A percentile compares a stretch with the other conserved stretches of the same genome.
phyloP scores from a whole-genome alignment of 2,888 invertebrate genomes.

The Hypomecis atomaria region DNA sequence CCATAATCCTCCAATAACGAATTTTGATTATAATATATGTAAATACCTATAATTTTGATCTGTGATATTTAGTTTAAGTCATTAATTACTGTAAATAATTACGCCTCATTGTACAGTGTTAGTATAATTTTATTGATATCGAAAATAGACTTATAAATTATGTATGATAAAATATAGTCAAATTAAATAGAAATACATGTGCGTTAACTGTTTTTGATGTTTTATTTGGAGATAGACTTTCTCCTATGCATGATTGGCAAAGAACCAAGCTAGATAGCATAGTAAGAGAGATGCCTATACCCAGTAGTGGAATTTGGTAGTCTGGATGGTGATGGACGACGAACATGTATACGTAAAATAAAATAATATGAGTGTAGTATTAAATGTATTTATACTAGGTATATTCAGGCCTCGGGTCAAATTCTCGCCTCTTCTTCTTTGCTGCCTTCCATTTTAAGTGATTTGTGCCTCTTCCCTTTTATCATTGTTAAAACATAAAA shows the following conservation, averaged over 20 bases:
- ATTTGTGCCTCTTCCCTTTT: too few species aligned
- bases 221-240: conserved; percentile 27
- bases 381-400: too few species aligned
- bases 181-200: conserved; percentile 60
- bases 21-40: conserved; percentile 43
- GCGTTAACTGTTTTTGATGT: conserved; percentile 59
- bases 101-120: conserved; percentile 36
- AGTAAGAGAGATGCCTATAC: too few species aligned
- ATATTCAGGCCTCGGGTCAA: too few species aligned
- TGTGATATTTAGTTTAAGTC: conserved; percentile 70
- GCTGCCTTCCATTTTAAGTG: too few species aligned
- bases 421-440: too few species aligned
- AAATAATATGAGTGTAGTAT: too few species aligned
- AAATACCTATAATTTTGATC: conserved; percentile 52
- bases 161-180: conserved; percentile 63
- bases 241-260: background rate
- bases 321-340: too few species aligned
- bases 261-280: background rate
- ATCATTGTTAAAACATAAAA: too few species aligned
- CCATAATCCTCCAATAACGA: conserved; percentile 19
- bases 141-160: conserved; percentile 48
- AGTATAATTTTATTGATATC: conserved; percentile 21
- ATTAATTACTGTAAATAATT: conserved; percentile 40
- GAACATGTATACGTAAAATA: too few species aligned
- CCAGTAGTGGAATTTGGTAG: too few species aligned